Evolutionary conservation across 2,888 invertebrate genomes (phyloP).

Genomic region (Lomographa bimaculata): DNA sequence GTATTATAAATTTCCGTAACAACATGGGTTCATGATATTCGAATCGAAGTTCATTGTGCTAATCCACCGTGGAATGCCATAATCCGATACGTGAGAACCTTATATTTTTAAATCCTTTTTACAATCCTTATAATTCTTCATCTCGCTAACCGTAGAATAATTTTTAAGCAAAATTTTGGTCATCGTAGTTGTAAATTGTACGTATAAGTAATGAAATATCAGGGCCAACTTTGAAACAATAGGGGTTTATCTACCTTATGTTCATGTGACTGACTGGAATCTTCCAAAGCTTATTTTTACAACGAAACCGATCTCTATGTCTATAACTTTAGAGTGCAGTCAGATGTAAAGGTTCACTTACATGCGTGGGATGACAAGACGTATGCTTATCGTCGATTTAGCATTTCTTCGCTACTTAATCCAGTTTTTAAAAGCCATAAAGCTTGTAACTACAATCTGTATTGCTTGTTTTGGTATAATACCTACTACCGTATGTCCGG

Average conservation of each 20-base stretch:
- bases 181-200: constrained; percentile 13
- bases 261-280: constrained; percentile 23
- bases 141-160: constrained; percentile 9
- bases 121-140: constrained; percentile 19
- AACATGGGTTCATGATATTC: constrained; percentile 30
- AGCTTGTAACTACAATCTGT: constrained; percentile 73
- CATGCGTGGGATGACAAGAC: constrained; percentile 75
- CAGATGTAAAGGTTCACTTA: constrained; percentile 12
- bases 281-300: constrained; percentile 15
- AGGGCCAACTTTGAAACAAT: constrained; percentile 30
- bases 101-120: constrained; percentile 27
- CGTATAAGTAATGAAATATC: constrained; percentile 21
- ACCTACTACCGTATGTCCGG: constrained; percentile 36
- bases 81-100: constrained; percentile 46
- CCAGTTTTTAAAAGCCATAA: constrained; percentile 76
- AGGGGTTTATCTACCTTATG: constrained; percentile 28
- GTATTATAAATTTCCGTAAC: constrained; percentile 36
- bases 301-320: constrained; percentile 40
- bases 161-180: constrained; percentile 9
- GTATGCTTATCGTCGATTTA: constrained; percentile 77
- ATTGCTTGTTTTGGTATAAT: constrained; percentile 59
- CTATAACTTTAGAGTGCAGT: constrained; percentile 41
- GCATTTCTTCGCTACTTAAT: constrained; percentile 80
- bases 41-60: constrained; percentile 42
- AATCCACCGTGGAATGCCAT: constrained; percentile 54